These are phyloP conservation scores for Eulemur rubriventer DNA, from an alignment of 2,797 vertebrate species.

Conservation along the genomic window DNA sequence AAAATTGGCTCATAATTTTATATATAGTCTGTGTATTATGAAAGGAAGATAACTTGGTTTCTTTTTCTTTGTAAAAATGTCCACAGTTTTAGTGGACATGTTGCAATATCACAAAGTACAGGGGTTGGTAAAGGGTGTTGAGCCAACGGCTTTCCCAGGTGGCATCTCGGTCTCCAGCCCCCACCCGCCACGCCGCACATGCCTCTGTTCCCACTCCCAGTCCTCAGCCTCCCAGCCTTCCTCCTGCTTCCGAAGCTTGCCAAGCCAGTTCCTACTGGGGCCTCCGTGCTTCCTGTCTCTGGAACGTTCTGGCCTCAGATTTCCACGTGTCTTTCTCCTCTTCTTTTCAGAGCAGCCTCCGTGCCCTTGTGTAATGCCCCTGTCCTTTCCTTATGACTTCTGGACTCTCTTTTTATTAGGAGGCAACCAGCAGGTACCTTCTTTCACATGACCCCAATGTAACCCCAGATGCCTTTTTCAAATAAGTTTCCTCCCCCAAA, in stretches of 20 bases:
- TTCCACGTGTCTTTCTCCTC: neutral
- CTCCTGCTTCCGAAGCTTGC: too few species aligned
- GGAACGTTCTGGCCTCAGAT: neutral
- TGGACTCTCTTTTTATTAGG: too few species aligned
- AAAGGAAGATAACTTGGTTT: neutral
- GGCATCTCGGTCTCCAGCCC: fast-evolving
- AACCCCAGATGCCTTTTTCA: neutral
- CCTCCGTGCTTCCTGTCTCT: neutral
- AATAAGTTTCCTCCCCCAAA: neutral
- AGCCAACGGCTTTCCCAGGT: fast-evolving
- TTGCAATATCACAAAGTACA: neutral
- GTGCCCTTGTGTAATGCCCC: fast-evolving
- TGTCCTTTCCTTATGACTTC: neutral
- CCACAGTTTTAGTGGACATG: neutral
- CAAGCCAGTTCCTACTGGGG: fast-evolving
- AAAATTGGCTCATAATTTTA: neutral
- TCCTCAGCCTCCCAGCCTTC: fast-evolving
- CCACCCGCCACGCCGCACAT: fast-evolving
- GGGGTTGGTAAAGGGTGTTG: fast-evolving
- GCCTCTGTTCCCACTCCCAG: neutral
- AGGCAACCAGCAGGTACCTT: neutral
- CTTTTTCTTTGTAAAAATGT: neutral
- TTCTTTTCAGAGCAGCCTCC: neutral
- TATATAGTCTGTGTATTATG: neutral
- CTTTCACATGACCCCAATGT: fast-evolving